phyloP scores from a whole-genome alignment of 2,888 invertebrate genomes.

The Neoaliturus tenellus region DNA sequence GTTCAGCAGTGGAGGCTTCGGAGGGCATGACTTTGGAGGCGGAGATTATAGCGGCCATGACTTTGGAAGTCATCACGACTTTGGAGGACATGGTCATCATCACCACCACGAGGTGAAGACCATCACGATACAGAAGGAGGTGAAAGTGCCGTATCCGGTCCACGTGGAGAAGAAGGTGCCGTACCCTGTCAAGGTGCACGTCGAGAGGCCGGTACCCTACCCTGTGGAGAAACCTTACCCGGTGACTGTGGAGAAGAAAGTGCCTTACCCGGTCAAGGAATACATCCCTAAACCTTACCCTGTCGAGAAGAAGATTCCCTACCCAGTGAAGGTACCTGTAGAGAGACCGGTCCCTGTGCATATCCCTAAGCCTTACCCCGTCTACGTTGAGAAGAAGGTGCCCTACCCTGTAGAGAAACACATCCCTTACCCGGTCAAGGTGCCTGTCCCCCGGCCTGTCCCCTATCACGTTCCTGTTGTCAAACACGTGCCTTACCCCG shows the following conservation, averaged over 20 bases:
- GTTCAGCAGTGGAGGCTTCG: constrained; percentile 24
- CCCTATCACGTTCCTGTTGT: constrained; percentile 46
- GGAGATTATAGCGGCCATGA: constrained; percentile 58
- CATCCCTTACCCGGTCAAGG: constrained; percentile 48
- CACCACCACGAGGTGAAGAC: constrained; percentile 60
- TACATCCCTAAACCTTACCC: constrained; percentile 45
- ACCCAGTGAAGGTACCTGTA: constrained; percentile 42
- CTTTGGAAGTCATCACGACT: too few relatives aligned
- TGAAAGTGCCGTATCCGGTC: constrained; percentile 43
- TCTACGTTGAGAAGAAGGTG: constrained; percentile 51
- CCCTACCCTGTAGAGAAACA: constrained; percentile 49
- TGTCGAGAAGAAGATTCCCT: constrained; percentile 44
- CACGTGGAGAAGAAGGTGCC: constrained; percentile 50
- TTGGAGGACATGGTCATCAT: constrained; percentile 54
- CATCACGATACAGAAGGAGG: constrained; percentile 45
- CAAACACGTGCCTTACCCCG: constrained; percentile 47
- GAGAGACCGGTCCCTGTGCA: constrained; percentile 11
- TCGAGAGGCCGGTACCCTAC: constrained; percentile 40
- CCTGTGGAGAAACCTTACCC: constrained; percentile 44
- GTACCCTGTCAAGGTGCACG: constrained; percentile 44
- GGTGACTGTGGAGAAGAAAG: constrained; percentile 24
- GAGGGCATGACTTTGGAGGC: constrained; percentile 45
- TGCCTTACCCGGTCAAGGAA: constrained; percentile 48
- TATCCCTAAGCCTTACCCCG: constrained; percentile 38
- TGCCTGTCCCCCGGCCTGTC: constrained; percentile 31